Conservation (phyloP, 1,140 invertebrate genomes). For the Anastatus disparis region DNA sequence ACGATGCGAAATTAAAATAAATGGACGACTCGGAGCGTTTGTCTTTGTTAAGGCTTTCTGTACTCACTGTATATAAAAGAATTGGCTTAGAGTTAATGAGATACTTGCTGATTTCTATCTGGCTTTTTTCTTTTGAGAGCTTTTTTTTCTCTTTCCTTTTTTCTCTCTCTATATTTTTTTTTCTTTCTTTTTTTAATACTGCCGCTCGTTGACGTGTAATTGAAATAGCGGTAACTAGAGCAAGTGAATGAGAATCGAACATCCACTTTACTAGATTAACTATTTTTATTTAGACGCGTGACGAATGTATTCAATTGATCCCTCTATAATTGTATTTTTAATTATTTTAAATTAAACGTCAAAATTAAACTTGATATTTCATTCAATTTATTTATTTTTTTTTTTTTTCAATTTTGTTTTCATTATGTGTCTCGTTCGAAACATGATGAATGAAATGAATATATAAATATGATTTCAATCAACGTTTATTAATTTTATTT, state of each 20-base stretch:
- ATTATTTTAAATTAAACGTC: background rate
- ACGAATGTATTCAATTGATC: background rate
- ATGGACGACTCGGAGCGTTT: background rate
- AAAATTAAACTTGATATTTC: background rate
- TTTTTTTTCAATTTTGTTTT: too few relatives aligned
- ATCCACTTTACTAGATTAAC: background rate
- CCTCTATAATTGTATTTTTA: background rate
- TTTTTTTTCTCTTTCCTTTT: too few relatives aligned
- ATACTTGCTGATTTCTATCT: conserved; percentile 24
- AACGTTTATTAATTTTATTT: too few relatives aligned
- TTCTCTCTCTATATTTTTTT: too few relatives aligned
- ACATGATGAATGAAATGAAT: too few relatives aligned
- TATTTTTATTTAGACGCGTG: conserved; percentile 7
- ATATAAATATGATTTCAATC: too few relatives aligned
- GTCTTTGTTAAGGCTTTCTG: conserved; percentile 5
- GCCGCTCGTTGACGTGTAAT: background rate
- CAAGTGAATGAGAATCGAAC: background rate
- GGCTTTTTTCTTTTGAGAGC: background rate
- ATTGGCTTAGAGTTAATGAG: conserved; percentile 23
- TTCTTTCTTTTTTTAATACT: background rate
- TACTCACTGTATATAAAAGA: background rate
- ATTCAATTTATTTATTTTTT: background rate
- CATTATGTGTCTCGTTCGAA: too few relatives aligned
- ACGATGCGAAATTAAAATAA: conserved; percentile 7
- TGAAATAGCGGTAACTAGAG: conserved; percentile 3